Evolutionary conservation across 2,888 invertebrate genomes (phyloP).

Genomic region (Pandemis corylana): DNA sequence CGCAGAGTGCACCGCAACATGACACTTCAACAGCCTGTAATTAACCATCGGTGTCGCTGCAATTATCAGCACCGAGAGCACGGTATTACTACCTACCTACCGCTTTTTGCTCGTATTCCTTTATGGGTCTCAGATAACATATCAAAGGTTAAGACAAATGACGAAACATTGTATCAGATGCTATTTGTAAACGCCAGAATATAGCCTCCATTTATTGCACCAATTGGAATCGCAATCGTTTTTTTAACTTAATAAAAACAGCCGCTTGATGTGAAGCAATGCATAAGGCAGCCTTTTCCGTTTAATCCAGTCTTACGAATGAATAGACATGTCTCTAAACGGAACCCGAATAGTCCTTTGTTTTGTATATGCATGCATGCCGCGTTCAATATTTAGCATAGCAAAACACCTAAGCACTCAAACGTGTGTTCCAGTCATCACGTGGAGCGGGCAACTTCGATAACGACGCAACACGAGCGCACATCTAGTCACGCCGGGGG

Average conservation of each 20-base stretch:
- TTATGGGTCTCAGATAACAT: slow-evolving; percentile 21
- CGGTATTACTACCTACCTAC: background rate
- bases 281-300: background rate
- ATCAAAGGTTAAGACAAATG: slow-evolving; percentile 8
- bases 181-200: background rate
- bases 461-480: slow-evolving; percentile 33
- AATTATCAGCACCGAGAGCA: slow-evolving; percentile 19
- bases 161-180: slow-evolving; percentile 4
- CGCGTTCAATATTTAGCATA: slow-evolving; percentile 30
- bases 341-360: slow-evolving; percentile 36
- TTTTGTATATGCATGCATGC: slow-evolving; percentile 16
- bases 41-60: slow-evolving; percentile 33
- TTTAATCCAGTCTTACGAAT: slow-evolving; percentile 18
- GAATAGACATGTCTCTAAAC: slow-evolving; percentile 19
- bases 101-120: slow-evolving; percentile 1
- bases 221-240: background rate
- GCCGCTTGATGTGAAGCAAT: slow-evolving; percentile 2
- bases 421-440: slow-evolving; percentile 31
- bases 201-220: background rate
- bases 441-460: slow-evolving; percentile 31
- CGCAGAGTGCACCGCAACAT: slow-evolving; percentile 5
- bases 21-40: slow-evolving; percentile 27
- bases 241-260: background rate
- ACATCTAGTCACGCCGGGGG: slow-evolving; percentile 30
- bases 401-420: slow-evolving; percentile 39